Percentiles rank a stretch among this genome's conserved stretches.
These are phyloP conservation scores for Mesitornis unicolor DNA, from an alignment of 2,113 vertebrate species.

Conservation along the genomic window DNA sequence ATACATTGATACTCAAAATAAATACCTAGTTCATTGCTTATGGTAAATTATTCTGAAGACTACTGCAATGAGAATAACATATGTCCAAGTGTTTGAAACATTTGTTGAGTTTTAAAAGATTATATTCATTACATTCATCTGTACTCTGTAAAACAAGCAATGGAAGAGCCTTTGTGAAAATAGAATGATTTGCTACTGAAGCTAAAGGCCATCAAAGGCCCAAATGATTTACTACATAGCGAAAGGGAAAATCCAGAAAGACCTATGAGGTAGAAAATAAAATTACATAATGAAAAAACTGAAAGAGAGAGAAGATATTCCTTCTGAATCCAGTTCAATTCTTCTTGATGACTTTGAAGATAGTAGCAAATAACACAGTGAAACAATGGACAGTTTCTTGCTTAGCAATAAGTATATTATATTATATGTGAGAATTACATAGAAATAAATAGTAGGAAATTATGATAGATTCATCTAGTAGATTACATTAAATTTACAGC, in stretches of 20 bases:
- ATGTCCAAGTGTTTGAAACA: not conserved
- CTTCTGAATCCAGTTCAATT: not conserved
- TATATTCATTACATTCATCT: not conserved
- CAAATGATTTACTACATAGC: not conserved
- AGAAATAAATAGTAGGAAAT: not conserved
- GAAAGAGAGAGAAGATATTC: not conserved
- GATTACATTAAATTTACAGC: not conserved
- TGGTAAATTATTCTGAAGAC: constrained; percentile 1
- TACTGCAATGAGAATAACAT: not conserved
- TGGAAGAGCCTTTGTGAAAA: not conserved
- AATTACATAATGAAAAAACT: not conserved
- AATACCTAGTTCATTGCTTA: not conserved
- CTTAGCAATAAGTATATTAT: not conserved
- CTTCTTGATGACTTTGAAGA: not conserved
- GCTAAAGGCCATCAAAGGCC: not conserved
- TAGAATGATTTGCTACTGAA: not conserved
- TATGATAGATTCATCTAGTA: not conserved
- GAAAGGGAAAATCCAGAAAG: not conserved
- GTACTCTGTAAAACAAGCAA: not conserved
- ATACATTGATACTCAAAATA: not conserved
- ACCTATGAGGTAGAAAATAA: not conserved
- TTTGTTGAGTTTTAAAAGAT: not conserved
- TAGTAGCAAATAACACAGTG: not conserved
- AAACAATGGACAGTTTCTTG: not conserved
- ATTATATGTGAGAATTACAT: not conserved